A percentile compares a stretch with the other conserved stretches of the same genome.
These are phyloP conservation scores for Tyrannus savana DNA, from an alignment of 2,113 vertebrate genomes.

Conservation along the genomic window DNA sequence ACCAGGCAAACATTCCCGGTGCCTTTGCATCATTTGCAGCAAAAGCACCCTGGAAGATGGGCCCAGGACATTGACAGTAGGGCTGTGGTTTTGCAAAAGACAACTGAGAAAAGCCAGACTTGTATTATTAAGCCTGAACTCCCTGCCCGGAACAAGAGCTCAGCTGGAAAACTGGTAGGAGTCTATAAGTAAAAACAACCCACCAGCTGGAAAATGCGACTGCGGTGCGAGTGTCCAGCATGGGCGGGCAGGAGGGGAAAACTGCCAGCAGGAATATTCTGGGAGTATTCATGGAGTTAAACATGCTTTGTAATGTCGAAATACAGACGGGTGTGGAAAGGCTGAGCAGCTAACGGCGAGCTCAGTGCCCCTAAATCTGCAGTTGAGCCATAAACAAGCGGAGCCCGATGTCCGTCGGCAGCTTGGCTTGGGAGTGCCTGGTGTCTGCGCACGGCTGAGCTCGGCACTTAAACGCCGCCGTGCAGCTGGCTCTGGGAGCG, in stretches of 20 bases:
- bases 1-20: background rate
- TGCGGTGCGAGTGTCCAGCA: background rate
- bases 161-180: background rate
- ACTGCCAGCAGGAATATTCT: background rate
- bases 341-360: background rate
- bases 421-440: slow-evolving; percentile 35
- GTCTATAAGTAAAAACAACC: background rate
- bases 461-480: background rate
- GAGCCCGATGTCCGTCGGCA: background rate
- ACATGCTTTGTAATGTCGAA: slow-evolving; percentile 22
- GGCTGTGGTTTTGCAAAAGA: background rate
- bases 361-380: background rate
- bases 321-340: slow-evolving; percentile 15
- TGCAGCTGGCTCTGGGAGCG: slow-evolving; percentile 32
- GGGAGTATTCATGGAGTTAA: background rate
- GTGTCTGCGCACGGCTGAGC: slow-evolving; percentile 15
- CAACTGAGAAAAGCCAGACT: background rate
- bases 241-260: background rate
- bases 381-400: background rate
- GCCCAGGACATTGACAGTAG: background rate
- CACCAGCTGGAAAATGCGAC: background rate
- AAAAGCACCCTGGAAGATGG: background rate
- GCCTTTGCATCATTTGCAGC: rapidly evolving
- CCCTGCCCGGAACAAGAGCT: background rate
- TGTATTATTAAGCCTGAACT: background rate